These are phyloP conservation scores for Synanthedon vespiformis DNA, from an alignment of 2,888 invertebrate species.

Conservation along the genomic window DNA sequence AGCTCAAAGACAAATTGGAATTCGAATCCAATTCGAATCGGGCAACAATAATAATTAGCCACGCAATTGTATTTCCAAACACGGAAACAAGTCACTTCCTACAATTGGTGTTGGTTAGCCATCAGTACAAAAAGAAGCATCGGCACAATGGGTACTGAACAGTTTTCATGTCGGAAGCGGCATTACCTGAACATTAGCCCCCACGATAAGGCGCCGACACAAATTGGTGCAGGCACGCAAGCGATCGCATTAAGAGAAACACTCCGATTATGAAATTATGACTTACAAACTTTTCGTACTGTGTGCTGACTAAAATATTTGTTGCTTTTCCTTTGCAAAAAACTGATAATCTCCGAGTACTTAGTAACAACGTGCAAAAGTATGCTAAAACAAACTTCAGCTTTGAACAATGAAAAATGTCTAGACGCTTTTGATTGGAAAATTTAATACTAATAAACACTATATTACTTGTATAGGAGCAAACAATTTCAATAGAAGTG, in stretches of 20 bases:
- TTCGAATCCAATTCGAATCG: not conserved
- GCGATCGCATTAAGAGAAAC: not conserved
- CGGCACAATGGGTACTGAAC: constrained; percentile 18
- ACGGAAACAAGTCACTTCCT: constrained; percentile 29
- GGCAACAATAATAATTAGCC: not conserved
- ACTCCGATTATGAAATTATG: constrained; percentile 2
- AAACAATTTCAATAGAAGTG: too few species aligned
- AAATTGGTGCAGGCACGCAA: constrained; percentile 60
- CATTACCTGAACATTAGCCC: constrained; percentile 63
- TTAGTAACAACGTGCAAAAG: too few species aligned
- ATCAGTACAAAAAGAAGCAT: constrained; percentile 31
- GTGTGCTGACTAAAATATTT: not conserved
- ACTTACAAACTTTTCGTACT: not conserved
- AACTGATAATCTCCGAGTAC: too few species aligned
- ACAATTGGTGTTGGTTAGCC: constrained; percentile 3
- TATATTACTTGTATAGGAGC: too few species aligned
- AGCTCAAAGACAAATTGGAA: not conserved
- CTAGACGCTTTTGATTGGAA: too few species aligned
- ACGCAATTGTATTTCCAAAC: constrained; percentile 1
- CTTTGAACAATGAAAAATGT: too few species aligned
- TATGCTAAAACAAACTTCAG: too few species aligned
- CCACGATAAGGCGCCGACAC: constrained; percentile 57
- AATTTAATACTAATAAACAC: too few species aligned
- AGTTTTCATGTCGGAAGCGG: constrained; percentile 65
- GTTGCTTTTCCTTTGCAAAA: too few species aligned